phyloP scores from a whole-genome alignment of 1,140 invertebrate species.

The Aphaenogaster ashmeadi region DNA sequence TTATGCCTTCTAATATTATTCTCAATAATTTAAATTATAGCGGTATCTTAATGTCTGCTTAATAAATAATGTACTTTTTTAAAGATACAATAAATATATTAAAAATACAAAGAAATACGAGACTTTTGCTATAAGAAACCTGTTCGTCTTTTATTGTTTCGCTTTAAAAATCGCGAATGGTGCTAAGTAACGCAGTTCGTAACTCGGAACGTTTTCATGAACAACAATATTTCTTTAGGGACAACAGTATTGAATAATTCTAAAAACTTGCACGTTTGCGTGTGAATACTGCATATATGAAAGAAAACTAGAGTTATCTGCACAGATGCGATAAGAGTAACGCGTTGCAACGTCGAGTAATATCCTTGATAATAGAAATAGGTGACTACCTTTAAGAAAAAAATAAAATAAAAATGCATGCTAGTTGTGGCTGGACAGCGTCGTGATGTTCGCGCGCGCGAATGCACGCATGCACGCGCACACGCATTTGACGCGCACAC shows the following conservation, averaged over 20 bases:
- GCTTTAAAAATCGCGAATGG: not conserved
- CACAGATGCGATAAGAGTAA: not conserved
- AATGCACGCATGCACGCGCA: not conserved
- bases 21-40: not conserved
- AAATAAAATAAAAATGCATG: constrained; percentile 29
- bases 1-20: not conserved
- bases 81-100: not conserved
- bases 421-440: constrained; percentile 23
- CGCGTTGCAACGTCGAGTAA: not conserved
- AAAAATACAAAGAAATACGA: not conserved
- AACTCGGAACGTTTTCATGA: not conserved
- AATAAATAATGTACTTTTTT: not conserved
- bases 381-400: too few relatives aligned
- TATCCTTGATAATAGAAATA: constrained; percentile 1
- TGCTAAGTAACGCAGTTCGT: not conserved
- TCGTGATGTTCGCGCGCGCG: constrained; percentile 6
- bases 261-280: not conserved
- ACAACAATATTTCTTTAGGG: not conserved
- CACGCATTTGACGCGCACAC: constrained; percentile 31
- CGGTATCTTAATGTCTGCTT: not conserved
- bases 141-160: not conserved
- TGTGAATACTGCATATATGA: not conserved
- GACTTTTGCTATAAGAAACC: not conserved
- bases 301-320: not conserved
- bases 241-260: not conserved